A percentile compares a stretch with the other conserved stretches of the same genome.
phyloP scores from a whole-genome alignment of 1,140 invertebrate genomes.

The Anastrepha ludens region DNA sequence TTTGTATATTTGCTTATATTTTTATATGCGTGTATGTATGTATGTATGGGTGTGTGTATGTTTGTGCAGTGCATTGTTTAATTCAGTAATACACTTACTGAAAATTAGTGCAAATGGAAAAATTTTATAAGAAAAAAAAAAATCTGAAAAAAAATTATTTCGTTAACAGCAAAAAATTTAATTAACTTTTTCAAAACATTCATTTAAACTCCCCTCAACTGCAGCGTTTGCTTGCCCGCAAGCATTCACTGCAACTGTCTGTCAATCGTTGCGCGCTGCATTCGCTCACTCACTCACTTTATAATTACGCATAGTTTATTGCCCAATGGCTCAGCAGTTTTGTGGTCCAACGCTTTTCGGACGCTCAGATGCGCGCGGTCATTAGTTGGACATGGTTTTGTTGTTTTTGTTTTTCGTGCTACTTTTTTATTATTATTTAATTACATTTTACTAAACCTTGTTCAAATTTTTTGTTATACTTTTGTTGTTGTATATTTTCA shows the following conservation, averaged over 20 bases:
- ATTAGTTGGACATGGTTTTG: neutral
- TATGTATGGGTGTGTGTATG: too few relatives aligned
- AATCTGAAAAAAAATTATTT: too few relatives aligned
- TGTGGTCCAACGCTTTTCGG: slow-evolving; percentile 5
- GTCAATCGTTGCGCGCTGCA: neutral
- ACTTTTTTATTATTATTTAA: neutral
- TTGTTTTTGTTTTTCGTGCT: neutral
- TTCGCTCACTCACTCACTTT: neutral
- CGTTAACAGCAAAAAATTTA: too few relatives aligned
- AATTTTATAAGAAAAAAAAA: too few relatives aligned
- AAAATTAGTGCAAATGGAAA: too few relatives aligned
- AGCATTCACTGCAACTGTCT: neutral
- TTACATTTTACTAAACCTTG: neutral
- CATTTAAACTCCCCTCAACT: too few relatives aligned
- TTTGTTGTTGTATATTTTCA: neutral
- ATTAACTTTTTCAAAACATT: too few relatives aligned
- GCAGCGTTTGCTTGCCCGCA: too few relatives aligned
- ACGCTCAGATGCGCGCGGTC: neutral
- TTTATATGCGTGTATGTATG: too few relatives aligned
- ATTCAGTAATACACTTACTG: too few relatives aligned
- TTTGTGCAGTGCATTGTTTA: too few relatives aligned
- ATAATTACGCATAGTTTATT: slow-evolving; percentile 5
- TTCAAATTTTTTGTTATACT: neutral
- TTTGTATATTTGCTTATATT: neutral
- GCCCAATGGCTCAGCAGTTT: neutral